phyloP scores from a whole-genome alignment of 2,113 vertebrate genomes.

The Anhinga anhinga region DNA sequence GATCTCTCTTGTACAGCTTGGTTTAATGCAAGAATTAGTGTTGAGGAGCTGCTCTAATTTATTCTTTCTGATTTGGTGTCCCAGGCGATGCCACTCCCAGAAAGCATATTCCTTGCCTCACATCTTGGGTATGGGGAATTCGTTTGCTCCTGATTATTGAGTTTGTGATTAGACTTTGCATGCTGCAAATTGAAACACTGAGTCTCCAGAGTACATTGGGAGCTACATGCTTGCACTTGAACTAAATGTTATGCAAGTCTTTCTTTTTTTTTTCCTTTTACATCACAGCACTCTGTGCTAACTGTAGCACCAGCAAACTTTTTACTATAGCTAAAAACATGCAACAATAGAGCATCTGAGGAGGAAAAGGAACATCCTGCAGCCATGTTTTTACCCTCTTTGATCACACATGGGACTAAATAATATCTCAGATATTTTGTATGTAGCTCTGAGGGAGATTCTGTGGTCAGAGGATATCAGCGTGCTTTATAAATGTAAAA shows the following conservation, averaged over 20 bases:
- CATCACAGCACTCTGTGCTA: neutral
- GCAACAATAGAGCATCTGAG: neutral
- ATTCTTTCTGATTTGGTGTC: neutral
- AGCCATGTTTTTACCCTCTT: neutral
- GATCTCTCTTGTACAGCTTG: neutral
- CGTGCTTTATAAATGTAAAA: neutral
- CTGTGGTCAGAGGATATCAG: neutral
- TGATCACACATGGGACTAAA: neutral
- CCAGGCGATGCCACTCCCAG: fast-evolving
- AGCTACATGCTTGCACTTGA: neutral
- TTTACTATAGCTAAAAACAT: neutral
- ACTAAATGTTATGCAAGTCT: neutral
- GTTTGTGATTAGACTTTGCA: neutral
- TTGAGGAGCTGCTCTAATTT: neutral
- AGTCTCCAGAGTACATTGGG: neutral
- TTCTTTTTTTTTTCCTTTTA: neutral
- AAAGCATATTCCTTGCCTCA: neutral
- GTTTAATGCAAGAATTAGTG: neutral
- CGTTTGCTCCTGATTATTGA: neutral
- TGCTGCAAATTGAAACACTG: neutral
- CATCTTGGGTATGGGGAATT: neutral
- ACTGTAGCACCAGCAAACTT: neutral
- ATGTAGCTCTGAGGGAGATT: neutral
- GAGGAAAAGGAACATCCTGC: neutral
- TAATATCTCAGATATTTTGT: neutral